Evolutionary conservation across 35 echinoderm and acorn worm genomes (phyloP), one percentile per base, ranked within the genome.

Genomic region (Lytechinus variegatus): DNA sequence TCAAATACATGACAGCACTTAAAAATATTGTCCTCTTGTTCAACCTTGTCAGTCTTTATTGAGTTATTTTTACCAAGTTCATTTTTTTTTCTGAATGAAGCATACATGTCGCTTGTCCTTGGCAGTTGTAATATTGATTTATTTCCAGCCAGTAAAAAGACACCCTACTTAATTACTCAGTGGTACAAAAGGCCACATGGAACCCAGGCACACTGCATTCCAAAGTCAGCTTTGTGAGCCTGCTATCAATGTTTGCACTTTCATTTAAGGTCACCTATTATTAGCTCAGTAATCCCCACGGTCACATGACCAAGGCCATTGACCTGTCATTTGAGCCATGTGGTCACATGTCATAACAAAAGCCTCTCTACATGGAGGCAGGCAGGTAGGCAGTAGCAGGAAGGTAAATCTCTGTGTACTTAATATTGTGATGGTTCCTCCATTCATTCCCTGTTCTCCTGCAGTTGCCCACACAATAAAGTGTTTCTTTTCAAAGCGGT

Each of bases 291-390:
- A 93, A 93, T 93, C 92, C 92, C 92, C 92, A 93, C 54, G 92
- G 92, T 93, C 92, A 93, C 92, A 93, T 93, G 92, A 93, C 92
- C 92, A 93, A 93, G 92, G 92, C 92, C 92, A 93, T 93, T 93
- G 92, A 93, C 92, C 92, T 93, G 92, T 93, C 92, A 93, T 57
- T 93, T 57, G 92, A 93, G 92, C 92, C 92, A 93, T 93, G 92
- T 93, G 92, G 92, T 93, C 92, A 93, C 92, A 93, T 93, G 92
- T 93, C 92, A 93, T 93, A 93, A 93, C 92, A 93, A 93, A 93
- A 93, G 92, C 92, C 92, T 93, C 53, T 55, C 52, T 90, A 14
- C 52, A 52, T 90, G 28, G 28, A 54, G 28, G 88, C 29, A 52
- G 29, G 29, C 28, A 52, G 88, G 87, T 10, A 52, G 52, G 88